phyloP scores from a whole-genome alignment of 2,888 invertebrate genomes.

The Ellobium chinense region DNA sequence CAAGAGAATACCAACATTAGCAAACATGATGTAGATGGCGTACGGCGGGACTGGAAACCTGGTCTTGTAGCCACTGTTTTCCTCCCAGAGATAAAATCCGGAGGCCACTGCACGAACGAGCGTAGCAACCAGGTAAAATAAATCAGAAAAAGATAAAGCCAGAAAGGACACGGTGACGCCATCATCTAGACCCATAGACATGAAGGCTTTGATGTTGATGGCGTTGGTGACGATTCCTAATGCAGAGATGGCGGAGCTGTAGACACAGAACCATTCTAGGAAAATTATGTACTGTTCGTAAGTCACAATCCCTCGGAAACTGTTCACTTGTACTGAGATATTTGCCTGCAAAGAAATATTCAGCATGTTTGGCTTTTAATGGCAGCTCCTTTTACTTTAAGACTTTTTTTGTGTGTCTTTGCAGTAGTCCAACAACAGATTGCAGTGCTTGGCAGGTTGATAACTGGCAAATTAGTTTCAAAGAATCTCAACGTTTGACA shows the following conservation, averaged over 20 bases:
- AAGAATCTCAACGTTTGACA: too few relatives aligned
- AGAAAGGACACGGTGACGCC: constrained; percentile 27
- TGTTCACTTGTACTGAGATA: too few relatives aligned
- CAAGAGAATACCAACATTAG: constrained; percentile 8
- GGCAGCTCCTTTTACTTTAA: too few relatives aligned
- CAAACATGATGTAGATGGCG: constrained; percentile 1
- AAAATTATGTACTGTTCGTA: neutral
- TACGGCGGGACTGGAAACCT: constrained; percentile 22
- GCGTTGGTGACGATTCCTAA: constrained; percentile 7
- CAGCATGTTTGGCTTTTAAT: too few relatives aligned
- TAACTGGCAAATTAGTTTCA: too few relatives aligned
- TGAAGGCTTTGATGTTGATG: constrained; percentile 22
- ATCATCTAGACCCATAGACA: constrained; percentile 6
- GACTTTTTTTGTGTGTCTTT: too few relatives aligned
- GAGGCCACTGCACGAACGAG: neutral
- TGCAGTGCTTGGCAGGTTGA: too few relatives aligned
- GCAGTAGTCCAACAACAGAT: too few relatives aligned
- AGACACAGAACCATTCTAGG: neutral
- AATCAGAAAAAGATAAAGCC: constrained; percentile 1
- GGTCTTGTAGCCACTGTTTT: neutral
- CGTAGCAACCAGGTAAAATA: neutral
- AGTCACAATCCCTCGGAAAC: neutral
- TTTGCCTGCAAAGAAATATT: too few relatives aligned
- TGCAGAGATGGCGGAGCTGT: neutral
- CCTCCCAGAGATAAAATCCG: neutral